phyloP scores from a whole-genome alignment of 2,113 vertebrate genomes.

The Bungarus multicinctus region DNA sequence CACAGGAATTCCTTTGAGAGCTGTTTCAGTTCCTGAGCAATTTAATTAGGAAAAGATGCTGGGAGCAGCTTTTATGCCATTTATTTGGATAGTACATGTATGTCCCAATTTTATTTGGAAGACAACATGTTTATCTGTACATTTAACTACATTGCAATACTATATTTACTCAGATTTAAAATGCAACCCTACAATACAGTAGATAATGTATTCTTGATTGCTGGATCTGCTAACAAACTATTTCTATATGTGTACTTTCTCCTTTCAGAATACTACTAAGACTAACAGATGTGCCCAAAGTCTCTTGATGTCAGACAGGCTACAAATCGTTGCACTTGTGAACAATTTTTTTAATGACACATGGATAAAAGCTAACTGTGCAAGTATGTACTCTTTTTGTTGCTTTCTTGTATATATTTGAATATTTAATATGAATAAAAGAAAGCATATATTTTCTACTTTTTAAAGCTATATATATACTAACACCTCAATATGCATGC shows the following conservation, averaged over 20 bases:
- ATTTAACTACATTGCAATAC: not conserved
- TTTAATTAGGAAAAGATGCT: not conserved
- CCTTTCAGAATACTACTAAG: constrained; percentile 74
- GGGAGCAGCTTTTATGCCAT: not conserved
- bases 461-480: not conserved
- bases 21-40: not conserved
- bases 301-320: constrained; percentile 85
- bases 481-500: not conserved
- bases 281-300: constrained; percentile 81
- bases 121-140: not conserved
- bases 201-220: not conserved
- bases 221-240: not conserved
- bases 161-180: not conserved
- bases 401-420: constrained; percentile 10
- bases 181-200: not conserved
- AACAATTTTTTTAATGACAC: constrained; percentile 73
- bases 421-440: not conserved
- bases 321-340: constrained; percentile 82
- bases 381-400: constrained; percentile 71
- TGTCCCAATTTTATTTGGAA: not conserved
- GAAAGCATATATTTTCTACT: not conserved
- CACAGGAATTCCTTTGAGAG: not conserved
- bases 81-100: not conserved
- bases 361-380: constrained; percentile 79
- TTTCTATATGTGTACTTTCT: constrained; percentile 12